Percentiles rank a stretch among this genome's conserved stretches.
Conservation (phyloP, 2,113 vertebrate genomes). For the Cheilinus undulatus region DNA sequence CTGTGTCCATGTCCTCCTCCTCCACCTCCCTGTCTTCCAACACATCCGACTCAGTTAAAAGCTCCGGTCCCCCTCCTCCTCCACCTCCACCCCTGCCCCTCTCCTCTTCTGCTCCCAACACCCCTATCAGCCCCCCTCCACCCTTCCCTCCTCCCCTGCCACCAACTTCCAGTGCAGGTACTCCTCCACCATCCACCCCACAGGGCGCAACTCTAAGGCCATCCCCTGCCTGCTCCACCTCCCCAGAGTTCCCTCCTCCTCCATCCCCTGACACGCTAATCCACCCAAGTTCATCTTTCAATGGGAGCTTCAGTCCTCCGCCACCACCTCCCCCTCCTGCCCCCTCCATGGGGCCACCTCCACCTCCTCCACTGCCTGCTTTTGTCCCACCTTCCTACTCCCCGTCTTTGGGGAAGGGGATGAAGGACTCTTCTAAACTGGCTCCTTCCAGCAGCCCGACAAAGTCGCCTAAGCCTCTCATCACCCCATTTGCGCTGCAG, state of each 20-base stretch:
- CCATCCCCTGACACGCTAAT: slow-evolving; percentile 86
- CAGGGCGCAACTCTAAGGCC: slow-evolving; percentile 28
- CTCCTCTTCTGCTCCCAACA: slow-evolving; percentile 59
- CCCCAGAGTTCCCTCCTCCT: slow-evolving; percentile 85
- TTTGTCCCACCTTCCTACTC: slow-evolving; percentile 69
- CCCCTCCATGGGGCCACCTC: slow-evolving; percentile 47
- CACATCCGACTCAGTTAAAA: slow-evolving; percentile 89
- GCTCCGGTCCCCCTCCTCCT: slow-evolving; percentile 68
- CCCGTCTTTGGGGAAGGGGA: slow-evolving; percentile 79
- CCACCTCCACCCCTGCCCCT: slow-evolving; percentile 62
- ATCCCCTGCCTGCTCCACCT: slow-evolving; percentile 74
- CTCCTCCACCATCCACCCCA: slow-evolving; percentile 56
- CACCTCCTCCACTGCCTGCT: slow-evolving; percentile 64
- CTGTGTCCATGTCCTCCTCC: slow-evolving; percentile 92
- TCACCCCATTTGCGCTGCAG: slow-evolving; percentile 91
- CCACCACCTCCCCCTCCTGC: slow-evolving; percentile 66
- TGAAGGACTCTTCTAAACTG: slow-evolving; percentile 75
- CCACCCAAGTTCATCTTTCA: slow-evolving; percentile 72
- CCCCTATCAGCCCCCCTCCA: slow-evolving; percentile 65
- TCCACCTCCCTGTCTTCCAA: slow-evolving; percentile 97
- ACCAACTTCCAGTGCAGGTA: slow-evolving; percentile 11
- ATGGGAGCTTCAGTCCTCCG: slow-evolving; percentile 74
- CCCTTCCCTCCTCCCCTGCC: slow-evolving; percentile 70
- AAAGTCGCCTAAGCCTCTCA: slow-evolving; percentile 86
- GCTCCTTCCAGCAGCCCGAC: slow-evolving; percentile 43